Conservation (phyloP, 2,888 invertebrate genomes). For the Tipula vernalis region DNA sequence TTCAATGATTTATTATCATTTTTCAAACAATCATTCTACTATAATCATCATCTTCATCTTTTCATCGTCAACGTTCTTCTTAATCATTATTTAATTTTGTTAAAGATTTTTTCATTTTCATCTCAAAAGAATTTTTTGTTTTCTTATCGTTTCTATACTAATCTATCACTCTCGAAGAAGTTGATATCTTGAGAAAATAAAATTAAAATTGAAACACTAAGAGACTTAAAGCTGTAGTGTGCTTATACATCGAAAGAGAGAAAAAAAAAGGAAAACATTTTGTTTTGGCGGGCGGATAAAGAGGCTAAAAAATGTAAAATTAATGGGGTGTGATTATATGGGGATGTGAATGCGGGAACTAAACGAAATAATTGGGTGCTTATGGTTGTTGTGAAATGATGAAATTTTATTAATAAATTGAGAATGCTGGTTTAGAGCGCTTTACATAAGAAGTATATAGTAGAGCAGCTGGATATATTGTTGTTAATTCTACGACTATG, state of each 20-base stretch:
- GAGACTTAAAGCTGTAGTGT: not conserved
- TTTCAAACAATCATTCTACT: not conserved
- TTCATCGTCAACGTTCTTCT: not conserved
- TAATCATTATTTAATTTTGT: not conserved
- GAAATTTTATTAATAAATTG: not conserved
- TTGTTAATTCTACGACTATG: not conserved
- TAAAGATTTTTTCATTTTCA: not conserved
- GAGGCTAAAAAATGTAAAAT: not conserved
- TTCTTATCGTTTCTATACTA: not conserved
- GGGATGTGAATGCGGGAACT: not conserved
- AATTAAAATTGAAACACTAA: not conserved
- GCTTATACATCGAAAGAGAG: not conserved
- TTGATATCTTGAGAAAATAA: not conserved
- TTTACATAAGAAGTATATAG: not conserved
- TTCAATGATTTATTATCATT: not conserved
- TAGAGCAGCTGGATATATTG: not conserved
- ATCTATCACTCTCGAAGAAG: not conserved
- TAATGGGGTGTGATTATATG: not conserved
- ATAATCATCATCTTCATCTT: not conserved
- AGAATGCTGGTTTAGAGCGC: not conserved
- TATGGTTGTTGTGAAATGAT: not conserved
- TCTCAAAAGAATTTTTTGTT: not conserved
- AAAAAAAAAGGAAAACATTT: not conserved
- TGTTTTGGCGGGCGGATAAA: not conserved
- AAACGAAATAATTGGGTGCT: not conserved